Conservation (phyloP, 37 sponge, comb jelly and placozoan genomes). For the Hexactinellida sp. region DNA sequence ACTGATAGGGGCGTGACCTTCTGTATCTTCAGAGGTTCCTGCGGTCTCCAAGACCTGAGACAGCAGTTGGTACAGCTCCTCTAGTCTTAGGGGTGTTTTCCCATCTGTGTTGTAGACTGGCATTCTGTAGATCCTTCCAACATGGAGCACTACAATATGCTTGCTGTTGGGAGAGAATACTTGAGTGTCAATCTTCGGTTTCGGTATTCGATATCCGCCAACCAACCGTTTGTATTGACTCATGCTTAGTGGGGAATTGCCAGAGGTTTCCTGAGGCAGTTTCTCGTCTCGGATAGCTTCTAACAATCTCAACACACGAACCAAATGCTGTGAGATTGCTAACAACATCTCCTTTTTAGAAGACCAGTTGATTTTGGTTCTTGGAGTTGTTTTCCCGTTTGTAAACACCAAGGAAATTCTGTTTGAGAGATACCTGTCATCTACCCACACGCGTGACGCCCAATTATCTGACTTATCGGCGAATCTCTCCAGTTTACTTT, state of each 20-base stretch:
- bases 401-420: too few species aligned
- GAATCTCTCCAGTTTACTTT: background rate
- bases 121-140: conserved; percentile 21
- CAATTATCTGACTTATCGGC: too few species aligned
- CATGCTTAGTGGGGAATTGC: conserved; percentile 47
- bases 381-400: too few species aligned
- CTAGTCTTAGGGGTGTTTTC: too few species aligned
- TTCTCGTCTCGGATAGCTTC: conserved; percentile 20
- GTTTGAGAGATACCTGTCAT: too few species aligned
- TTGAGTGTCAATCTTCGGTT: conserved; percentile 21
- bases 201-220: conserved; percentile 38
- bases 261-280: conserved; percentile 37
- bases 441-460: too few species aligned
- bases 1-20: background rate
- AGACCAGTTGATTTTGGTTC: too few species aligned
- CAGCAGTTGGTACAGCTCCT: background rate
- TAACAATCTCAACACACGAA: background rate
- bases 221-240: conserved; percentile 34
- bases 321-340: too few species aligned
- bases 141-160: conserved; percentile 42
- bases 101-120: too few species aligned
- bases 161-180: conserved; percentile 25
- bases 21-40: background rate
- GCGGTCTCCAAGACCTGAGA: background rate
- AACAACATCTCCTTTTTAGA: too few species aligned